Percentiles rank a stretch among this genome's conserved stretches.
Conservation (phyloP, 2,113 vertebrate genomes). For the Bettongia penicillata region DNA sequence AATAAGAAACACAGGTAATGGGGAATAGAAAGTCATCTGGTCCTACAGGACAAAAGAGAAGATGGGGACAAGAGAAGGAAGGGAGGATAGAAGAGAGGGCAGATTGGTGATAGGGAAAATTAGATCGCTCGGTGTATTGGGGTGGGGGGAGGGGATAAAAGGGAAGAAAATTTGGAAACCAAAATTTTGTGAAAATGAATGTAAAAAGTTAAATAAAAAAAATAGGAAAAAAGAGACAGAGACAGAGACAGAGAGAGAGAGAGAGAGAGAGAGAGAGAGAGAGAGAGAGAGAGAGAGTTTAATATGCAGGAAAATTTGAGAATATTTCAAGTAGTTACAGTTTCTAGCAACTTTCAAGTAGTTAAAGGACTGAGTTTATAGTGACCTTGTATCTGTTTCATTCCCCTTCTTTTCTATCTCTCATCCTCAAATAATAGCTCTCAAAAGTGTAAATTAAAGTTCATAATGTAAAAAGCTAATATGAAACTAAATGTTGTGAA, state of each 20-base stretch:
- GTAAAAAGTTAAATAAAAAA: too few species aligned
- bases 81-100: too few species aligned
- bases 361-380: not conserved
- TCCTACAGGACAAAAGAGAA: too few species aligned
- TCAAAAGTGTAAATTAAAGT: slow-evolving; percentile 8
- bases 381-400: not conserved
- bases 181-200: too few species aligned
- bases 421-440: not conserved
- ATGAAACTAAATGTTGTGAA: not conserved
- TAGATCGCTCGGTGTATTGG: too few species aligned
- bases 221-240: too few species aligned
- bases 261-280: not conserved
- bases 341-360: not conserved
- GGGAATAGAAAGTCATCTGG: too few species aligned
- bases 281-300: not conserved
- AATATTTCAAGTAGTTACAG: not conserved
- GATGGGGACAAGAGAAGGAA: too few species aligned
- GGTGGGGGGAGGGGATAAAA: too few species aligned
- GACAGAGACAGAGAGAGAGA: not conserved
- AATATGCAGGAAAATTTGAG: not conserved
- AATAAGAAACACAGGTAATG: too few species aligned
- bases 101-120: too few species aligned
- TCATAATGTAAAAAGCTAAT: not conserved
- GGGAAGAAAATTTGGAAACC: too few species aligned
- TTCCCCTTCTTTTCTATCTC: slow-evolving; percentile 12